phyloP scores from a whole-genome alignment of 2,113 vertebrate species.

The Indicator maculatus region DNA sequence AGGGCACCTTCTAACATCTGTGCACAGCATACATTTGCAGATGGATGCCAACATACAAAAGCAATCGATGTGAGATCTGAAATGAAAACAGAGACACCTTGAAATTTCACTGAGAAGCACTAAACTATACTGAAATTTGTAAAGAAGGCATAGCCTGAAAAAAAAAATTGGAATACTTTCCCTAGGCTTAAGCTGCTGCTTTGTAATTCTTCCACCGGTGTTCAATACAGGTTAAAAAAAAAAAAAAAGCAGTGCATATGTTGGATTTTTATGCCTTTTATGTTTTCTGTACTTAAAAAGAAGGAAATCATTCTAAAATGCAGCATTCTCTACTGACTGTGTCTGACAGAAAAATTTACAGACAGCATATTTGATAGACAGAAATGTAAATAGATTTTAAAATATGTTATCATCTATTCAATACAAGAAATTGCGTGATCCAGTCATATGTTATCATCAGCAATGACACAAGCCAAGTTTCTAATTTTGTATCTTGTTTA shows the following conservation, averaged over 20 bases:
- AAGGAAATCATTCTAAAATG: neutral
- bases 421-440: neutral
- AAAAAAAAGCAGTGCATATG: neutral
- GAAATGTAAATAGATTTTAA: neutral
- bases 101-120: neutral
- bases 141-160: neutral
- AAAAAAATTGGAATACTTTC: neutral
- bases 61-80: neutral
- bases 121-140: neutral
- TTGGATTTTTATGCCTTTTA: neutral
- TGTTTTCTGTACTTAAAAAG: neutral
- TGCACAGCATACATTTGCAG: neutral
- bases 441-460: neutral
- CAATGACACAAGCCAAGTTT: conserved; percentile 16
- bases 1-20: conserved; percentile 36
- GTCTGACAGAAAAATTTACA: neutral
- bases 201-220: neutral
- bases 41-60: neutral
- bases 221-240: neutral
- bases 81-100: neutral
- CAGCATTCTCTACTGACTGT: neutral
- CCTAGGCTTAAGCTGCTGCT: neutral
- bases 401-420: neutral
- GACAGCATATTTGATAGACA: neutral
- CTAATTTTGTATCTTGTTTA: conserved; percentile 55